Conservation (phyloP, 2,888 invertebrate genomes). For the Oligia strigilis region DNA sequence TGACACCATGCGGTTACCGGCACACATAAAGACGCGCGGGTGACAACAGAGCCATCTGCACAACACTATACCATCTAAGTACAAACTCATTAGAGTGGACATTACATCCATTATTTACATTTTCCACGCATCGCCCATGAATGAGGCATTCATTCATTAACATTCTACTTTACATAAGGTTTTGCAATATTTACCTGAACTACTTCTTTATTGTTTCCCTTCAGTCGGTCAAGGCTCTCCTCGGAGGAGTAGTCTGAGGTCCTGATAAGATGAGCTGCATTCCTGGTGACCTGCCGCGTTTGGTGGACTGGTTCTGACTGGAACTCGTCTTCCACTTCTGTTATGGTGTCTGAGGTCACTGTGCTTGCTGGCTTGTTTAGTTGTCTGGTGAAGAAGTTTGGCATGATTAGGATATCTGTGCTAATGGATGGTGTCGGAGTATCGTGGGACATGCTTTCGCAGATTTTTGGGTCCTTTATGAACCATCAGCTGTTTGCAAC, state of each 20-base stretch:
- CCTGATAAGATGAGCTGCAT: constrained; percentile 77
- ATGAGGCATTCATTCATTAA: constrained; percentile 32
- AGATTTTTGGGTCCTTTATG: not conserved
- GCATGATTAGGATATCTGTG: constrained; percentile 2
- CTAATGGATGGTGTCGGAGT: not conserved
- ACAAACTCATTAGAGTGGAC: constrained; percentile 34
- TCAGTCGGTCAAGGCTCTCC: constrained; percentile 82
- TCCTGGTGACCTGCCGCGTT: constrained; percentile 79
- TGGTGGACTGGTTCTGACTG: constrained; percentile 77
- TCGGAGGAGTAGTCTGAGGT: constrained; percentile 92
- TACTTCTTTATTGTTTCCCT: constrained; percentile 80
- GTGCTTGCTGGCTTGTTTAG: constrained; percentile 72
- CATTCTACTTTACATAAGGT: constrained; percentile 26
- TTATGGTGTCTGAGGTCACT: constrained; percentile 73
- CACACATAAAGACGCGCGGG: not conserved
- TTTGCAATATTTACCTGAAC: constrained; percentile 79
- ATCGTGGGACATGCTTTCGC: not conserved
- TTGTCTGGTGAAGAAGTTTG: constrained; percentile 74
- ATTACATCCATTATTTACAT: constrained; percentile 48
- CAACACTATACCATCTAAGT: constrained; percentile 16
- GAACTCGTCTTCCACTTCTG: constrained; percentile 75
- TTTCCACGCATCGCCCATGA: constrained; percentile 34
- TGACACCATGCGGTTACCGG: constrained; percentile 25
- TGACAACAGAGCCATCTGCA: constrained; percentile 31
- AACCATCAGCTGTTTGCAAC: not conserved